Evolutionary conservation across 2,113 vertebrate species (phyloP), one percentile per base, ranked within the genome.

Genomic region (Eulemur rufifrons): DNA sequence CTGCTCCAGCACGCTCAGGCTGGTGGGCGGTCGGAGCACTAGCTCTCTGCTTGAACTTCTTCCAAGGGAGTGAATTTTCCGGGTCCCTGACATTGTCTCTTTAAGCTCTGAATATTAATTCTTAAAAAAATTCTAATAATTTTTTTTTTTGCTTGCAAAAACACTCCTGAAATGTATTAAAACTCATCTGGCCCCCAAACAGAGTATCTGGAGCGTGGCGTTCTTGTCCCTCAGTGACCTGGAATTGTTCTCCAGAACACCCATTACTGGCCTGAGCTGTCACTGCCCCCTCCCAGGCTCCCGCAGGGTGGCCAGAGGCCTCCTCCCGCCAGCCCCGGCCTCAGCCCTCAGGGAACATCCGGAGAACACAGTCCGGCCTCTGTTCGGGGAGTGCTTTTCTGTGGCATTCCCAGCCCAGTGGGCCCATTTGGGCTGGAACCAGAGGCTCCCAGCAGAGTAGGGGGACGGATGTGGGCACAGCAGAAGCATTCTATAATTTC

Each of bases 241-340:
- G 37, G 45, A 47, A 32, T 34, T 47, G 8, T 52, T 52, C 52
- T 80, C 45, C 32, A 39, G 68, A 68, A 83, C 25, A 21, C 2
- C n/a, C 47, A 8, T 17, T 1, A 2, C 42, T 27, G 68, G 78
- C 37, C 77, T 21, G 52, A 80, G 64, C 59, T 25, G 29, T 56
- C n/a, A 6, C 39, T 0, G 0, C 1, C 1, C 6, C 54, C 4
- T 11, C 39, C 18, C 2, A 20, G n/a, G 37, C 64, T 45, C 29
- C n/a, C 29, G 14, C 21, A 34, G 8, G n/a, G 34, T 64, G 13
- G 32, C 54, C 25, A 0, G 13, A 27, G 2, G 8, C 18, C 25
- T 9, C 32, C 27, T 21, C 27, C 17, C 52, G 61, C 39, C 17
- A 52, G 61, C 39, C 15, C 25, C 27, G 11, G 47, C 34, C 61